Conservation (phyloP, 1,140 invertebrate genomes). For the Goniozus legneri region DNA sequence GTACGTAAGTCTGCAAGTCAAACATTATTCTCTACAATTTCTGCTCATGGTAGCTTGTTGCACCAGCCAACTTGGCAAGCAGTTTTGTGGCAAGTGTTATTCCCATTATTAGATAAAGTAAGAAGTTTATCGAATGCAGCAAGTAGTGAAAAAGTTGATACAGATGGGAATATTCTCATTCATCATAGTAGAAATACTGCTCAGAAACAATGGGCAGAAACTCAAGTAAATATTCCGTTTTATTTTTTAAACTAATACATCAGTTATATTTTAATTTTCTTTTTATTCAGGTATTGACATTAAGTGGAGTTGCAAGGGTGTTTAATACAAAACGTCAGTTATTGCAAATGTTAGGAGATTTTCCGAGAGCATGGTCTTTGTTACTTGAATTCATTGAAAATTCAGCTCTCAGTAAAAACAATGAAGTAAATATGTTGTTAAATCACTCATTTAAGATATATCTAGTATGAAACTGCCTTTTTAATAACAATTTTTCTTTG, state of each 20-base stretch:
- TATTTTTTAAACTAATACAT: conserved; percentile 8
- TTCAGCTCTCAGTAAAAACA: conserved; percentile 85
- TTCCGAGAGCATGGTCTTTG: conserved; percentile 87
- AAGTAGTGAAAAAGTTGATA: conserved; percentile 90
- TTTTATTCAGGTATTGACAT: conserved; percentile 65
- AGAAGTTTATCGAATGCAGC: conserved; percentile 84
- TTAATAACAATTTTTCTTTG: too few relatives aligned
- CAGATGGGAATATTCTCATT: conserved; percentile 91
- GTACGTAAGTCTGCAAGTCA: conserved; percentile 97
- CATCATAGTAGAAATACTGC: conserved; percentile 98
- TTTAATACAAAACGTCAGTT: conserved; percentile 89
- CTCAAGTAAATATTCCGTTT: conserved; percentile 73
- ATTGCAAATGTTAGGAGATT: conserved; percentile 83
- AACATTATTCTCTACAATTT: conserved; percentile 96
- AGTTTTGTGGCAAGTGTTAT: conserved; percentile 88
- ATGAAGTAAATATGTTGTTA: conserved; percentile 74
- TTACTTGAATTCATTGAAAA: conserved; percentile 92
- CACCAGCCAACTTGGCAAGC: conserved; percentile 87
- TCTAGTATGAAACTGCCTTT: neutral
- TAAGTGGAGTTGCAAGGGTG: conserved; percentile 72
- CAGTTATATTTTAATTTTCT: conserved; percentile 5
- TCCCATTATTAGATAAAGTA: conserved; percentile 92
- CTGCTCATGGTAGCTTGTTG: conserved; percentile 87
- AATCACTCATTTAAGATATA: neutral
- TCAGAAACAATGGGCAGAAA: conserved; percentile 99